These are phyloP conservation scores for Gambusia affinis DNA, from an alignment of 2,113 vertebrate species.

Conservation along the genomic window DNA sequence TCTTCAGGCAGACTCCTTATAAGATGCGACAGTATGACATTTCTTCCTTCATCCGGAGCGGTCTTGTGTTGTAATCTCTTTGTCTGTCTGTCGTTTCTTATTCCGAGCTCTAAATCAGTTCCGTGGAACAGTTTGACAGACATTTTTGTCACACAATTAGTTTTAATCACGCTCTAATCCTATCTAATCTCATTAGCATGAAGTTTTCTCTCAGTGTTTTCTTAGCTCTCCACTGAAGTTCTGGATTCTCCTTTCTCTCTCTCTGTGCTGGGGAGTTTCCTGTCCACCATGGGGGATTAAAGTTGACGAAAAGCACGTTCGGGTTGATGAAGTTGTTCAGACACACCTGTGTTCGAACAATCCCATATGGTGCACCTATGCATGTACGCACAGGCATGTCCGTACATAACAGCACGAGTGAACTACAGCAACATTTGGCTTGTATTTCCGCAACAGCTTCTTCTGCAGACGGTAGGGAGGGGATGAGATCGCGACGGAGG, in stretches of 20 bases:
- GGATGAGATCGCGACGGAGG: background rate
- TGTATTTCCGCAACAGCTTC: constrained; percentile 44
- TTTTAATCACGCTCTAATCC: background rate
- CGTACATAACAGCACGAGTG: constrained; percentile 20
- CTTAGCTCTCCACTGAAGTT: constrained; percentile 5
- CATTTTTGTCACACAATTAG: background rate
- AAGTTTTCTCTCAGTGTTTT: constrained; percentile 6
- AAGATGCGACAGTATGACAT: background rate
- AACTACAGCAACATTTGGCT: constrained; percentile 47
- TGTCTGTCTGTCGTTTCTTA: background rate
- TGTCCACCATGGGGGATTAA: constrained; percentile 10
- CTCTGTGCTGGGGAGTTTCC: constrained; percentile 10
- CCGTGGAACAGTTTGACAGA: background rate
- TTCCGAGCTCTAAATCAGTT: background rate
- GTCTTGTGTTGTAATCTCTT: background rate
- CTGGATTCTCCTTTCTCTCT: constrained; percentile 7
- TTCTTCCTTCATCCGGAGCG: background rate
- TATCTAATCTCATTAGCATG: background rate
- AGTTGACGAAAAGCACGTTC: constrained; percentile 43
- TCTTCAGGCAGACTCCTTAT: background rate
- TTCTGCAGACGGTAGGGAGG: background rate
- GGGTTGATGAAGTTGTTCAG: constrained; percentile 35
- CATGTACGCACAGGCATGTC: background rate
- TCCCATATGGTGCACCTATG: constrained; percentile 13
- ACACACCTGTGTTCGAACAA: constrained; percentile 34